Evolutionary conservation across 2,797 vertebrate genomes (phyloP).

Genomic region (Thaleichthys pacificus): DNA sequence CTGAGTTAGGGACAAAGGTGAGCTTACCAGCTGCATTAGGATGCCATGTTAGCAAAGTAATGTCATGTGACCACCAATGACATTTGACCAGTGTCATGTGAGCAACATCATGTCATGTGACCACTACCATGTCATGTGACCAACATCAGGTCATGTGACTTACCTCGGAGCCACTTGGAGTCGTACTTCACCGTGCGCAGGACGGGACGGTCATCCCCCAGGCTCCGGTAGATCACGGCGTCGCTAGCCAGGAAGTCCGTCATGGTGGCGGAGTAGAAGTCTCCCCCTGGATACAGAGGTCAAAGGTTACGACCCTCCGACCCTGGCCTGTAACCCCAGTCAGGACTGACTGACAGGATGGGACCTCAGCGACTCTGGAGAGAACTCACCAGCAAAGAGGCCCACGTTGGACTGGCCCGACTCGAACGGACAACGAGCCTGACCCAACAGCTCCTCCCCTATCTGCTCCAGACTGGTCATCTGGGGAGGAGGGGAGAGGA

Average conservation of each 20-base stretch:
- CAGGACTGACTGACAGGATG: not conserved
- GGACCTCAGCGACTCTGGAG: too few relatives aligned
- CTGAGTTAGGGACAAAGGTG: too few relatives aligned
- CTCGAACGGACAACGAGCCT: slow-evolving; percentile 96
- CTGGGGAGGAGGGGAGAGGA: slow-evolving; percentile 64
- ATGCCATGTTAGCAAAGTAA: too few relatives aligned
- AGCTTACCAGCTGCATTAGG: too few relatives aligned
- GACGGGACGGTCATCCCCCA: slow-evolving; percentile 85
- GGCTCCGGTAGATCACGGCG: slow-evolving; percentile 94
- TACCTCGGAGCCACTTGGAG: slow-evolving; percentile 98
- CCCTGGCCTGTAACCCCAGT: too few relatives aligned
- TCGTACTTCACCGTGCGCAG: slow-evolving; percentile 96
- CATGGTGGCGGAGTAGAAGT: slow-evolving; percentile 95
- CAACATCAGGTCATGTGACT: slow-evolving; percentile 3
- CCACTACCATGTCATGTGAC: not conserved
- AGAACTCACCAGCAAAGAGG: slow-evolving; percentile 88
- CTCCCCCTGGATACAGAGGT: slow-evolving; percentile 77
- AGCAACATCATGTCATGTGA: not conserved
- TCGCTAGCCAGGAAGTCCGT: slow-evolving; percentile 96
- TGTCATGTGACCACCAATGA: not conserved
- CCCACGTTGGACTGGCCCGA: slow-evolving; percentile 94
- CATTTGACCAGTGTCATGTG: not conserved
- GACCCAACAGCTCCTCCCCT: slow-evolving; percentile 90
- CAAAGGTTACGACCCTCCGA: not conserved
- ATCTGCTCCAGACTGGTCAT: slow-evolving; percentile 88